Conservation (phyloP, 2,113 vertebrate genomes). For the Neolamprologus longior region DNA sequence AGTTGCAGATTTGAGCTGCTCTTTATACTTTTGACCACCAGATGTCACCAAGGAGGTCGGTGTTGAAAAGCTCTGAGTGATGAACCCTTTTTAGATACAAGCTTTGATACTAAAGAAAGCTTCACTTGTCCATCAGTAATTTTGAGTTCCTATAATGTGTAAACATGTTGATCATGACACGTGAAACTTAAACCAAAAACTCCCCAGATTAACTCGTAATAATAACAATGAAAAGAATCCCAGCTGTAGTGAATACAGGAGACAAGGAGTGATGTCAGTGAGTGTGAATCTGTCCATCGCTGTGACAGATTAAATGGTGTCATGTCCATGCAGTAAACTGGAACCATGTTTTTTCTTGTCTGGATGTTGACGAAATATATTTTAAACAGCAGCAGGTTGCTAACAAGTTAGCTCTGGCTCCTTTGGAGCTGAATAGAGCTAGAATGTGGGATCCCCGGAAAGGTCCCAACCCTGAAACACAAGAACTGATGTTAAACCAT, state of each 20-base stretch:
- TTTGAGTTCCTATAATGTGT: background rate
- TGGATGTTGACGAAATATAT: background rate
- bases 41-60: background rate
- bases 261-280: background rate
- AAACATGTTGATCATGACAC: background rate
- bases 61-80: background rate
- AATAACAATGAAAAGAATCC: background rate
- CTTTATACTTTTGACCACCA: background rate
- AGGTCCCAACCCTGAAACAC: background rate
- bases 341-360: background rate
- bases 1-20: background rate
- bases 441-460: background rate
- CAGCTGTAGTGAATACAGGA: background rate
- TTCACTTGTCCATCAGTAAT: background rate
- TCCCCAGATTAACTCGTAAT: background rate
- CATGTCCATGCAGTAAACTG: background rate
- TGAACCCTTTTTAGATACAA: background rate
- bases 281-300: background rate
- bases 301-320: background rate
- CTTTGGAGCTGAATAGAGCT: background rate
- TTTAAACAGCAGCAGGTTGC: background rate
- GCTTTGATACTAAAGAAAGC: background rate
- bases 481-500: background rate
- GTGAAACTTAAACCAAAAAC: background rate
- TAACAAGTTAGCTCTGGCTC: background rate